Base-by-base conservation (phyloP, 2,888 invertebrate genomes). In the Protodeltote pygarga region DNA sequence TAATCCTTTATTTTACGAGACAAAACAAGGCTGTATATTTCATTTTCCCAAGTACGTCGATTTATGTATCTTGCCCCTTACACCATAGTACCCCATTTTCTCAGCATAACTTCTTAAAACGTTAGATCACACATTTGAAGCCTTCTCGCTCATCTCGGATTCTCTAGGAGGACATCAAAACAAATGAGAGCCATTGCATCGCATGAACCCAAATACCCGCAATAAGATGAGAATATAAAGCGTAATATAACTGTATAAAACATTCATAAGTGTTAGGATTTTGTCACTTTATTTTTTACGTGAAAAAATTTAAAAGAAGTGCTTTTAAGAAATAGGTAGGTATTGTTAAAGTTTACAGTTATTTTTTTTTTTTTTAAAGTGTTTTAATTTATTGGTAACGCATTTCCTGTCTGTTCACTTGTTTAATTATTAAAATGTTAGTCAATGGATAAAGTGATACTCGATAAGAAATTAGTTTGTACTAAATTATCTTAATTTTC, bases 101-200 rank as follows among this genome's bases (percentile, higher is more conserved):
- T 3, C 3, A 16, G 32, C 16, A 24, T 13, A 53, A 19, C 28
- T 41, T 24, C 32, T 28, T 11, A 31, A 28, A 54, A 23, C 38
- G 14, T 32, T 27, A 33, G 23, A 31, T 21, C 19, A 21, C 11
- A 50, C 59, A 44, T 65, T 39, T 14, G 19, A 48, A 25, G 45
- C 47, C 46, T 46, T 57, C 40, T 14, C 23, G 1, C 24, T n/a
- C 34, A 59, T 66, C 41, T 15, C 29, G 49, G 46, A 51, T 59
- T 32, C 34, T 62, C 58, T 29, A 41, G 39, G 23, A 23, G 33
- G 34, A 46, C 60, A 55, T 71, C 58, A 65, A 65, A 67, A 72
- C 65, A 66, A 75, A 80, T 70, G 74, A 67, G 45, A 19, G 55
- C 48, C 68, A 71, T 80, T 73, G 57, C 63, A 55, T 44, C 33